phyloP scores from a whole-genome alignment of 2,797 vertebrate species.

The Acanthopagrus latus region DNA sequence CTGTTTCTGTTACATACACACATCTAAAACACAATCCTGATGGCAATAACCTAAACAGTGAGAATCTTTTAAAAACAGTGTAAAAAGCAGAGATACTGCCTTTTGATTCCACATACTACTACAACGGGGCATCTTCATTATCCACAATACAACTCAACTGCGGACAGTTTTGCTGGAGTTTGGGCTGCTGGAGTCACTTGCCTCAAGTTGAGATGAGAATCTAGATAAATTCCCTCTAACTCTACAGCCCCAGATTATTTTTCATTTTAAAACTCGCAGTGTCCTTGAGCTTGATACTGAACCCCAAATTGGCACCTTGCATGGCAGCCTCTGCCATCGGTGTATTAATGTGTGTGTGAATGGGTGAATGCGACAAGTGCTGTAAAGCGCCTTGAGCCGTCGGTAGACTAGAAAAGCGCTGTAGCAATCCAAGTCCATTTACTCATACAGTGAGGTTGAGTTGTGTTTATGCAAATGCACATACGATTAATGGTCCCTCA shows the following conservation, averaged over 20 bases:
- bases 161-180: neutral
- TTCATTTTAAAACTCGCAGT: neutral
- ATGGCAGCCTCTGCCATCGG: no score
- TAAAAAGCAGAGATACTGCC: neutral
- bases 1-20: neutral
- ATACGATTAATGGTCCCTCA: no score
- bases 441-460: no score
- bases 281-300: no score
- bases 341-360: no score
- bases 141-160: neutral
- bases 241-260: neutral
- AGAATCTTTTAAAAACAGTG: no score
- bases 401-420: no score
- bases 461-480: no score
- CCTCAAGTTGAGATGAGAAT: neutral
- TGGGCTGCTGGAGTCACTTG: neutral
- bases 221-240: neutral
- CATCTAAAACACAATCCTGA: neutral
- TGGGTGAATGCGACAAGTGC: no score
- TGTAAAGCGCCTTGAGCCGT: no score
- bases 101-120: neutral
- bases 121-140: neutral
- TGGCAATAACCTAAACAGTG: neutral
- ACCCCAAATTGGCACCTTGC: no score
- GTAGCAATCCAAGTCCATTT: no score